phyloP scores from a whole-genome alignment of 2,113 vertebrate species.

The Okapia johnstoni region DNA sequence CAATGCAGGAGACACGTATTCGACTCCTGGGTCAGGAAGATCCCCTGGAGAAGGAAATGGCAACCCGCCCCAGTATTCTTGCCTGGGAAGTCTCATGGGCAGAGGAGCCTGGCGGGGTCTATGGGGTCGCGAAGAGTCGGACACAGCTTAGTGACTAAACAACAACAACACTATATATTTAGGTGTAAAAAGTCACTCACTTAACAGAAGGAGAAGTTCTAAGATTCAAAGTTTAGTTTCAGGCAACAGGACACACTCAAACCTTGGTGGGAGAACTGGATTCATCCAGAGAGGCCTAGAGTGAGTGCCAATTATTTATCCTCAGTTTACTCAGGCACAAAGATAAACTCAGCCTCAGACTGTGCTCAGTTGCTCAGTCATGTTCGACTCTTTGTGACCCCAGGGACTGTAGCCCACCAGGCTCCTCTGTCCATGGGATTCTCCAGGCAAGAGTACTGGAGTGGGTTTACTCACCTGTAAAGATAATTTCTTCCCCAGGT shows the following conservation, averaged over 20 bases:
- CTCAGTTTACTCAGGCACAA: not conserved
- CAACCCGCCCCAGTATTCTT: not conserved
- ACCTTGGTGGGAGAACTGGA: not conserved
- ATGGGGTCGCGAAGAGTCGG: rapidly evolving
- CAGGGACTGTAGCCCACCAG: not conserved
- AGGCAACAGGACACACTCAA: not conserved
- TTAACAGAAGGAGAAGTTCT: too few species aligned
- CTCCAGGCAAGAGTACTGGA: not conserved
- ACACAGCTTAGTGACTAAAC: not conserved
- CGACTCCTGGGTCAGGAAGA: not conserved
- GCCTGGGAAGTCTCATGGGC: not conserved
- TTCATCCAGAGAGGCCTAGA: not conserved
- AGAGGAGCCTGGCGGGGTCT: not conserved
- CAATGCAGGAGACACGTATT: not conserved
- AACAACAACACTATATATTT: not conserved
- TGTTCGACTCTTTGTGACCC: not conserved
- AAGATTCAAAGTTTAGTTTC: not conserved
- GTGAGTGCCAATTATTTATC: rapidly evolving
- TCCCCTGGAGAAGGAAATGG: not conserved
- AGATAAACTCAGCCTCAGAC: not conserved
- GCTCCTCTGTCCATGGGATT: not conserved
- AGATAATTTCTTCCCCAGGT: not conserved
- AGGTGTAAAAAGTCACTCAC: not conserved
- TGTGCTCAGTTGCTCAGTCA: not conserved
- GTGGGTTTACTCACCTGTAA: not conserved